Evolutionary conservation across 2,888 invertebrate species (phyloP), one percentile per base, ranked within the genome.

Genomic region (Phortica okadai): DNA sequence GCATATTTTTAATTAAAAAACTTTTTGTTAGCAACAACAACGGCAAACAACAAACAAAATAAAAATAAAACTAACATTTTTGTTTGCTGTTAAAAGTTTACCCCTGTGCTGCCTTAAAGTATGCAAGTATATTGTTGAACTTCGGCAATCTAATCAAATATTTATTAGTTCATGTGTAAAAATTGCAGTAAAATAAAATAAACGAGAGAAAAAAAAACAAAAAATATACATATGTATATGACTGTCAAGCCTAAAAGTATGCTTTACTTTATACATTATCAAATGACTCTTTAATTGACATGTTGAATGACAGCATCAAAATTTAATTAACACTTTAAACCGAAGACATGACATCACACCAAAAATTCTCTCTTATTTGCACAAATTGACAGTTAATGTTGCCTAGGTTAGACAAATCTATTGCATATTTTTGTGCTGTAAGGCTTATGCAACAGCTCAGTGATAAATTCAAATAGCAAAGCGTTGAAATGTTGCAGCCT

Each of bases 1-100:
- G 76, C 78, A 85, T 83, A 82, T 56, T 73, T 82, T 84, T 85
- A 85, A 84, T 86, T 84, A 86, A 86, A 81, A 83, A 86, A 82
- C 75, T 81, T 79, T 77, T 74, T 41, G 42, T 14, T 56, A 79
- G 59, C 66, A 73, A 56, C 41, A 70, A 70, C 45, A 41, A 69
- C 50, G 67, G 56, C n/a, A 11, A 44, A 45, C 72, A 21, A 59
- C 41, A 73, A 54, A 67, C 41, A 45, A 72, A 25, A 8, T 56
- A 6, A 6, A 62, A 14, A n/a, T 59, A 0, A 7, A 10, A n/a
- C n/a, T n/a, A 41, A 66, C 25, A 42, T 11, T 33, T 69, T 77
- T 73, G 45, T 74, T 75, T 81, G 74, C 62, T 76, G 21, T 59
- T 56, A 33, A 45, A n/a, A 62, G 62, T 4, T 45, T 50, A 14